These are phyloP conservation scores for Phaethon lepturus DNA, from an alignment of 2,113 vertebrate genomes.

Conservation along the genomic window DNA sequence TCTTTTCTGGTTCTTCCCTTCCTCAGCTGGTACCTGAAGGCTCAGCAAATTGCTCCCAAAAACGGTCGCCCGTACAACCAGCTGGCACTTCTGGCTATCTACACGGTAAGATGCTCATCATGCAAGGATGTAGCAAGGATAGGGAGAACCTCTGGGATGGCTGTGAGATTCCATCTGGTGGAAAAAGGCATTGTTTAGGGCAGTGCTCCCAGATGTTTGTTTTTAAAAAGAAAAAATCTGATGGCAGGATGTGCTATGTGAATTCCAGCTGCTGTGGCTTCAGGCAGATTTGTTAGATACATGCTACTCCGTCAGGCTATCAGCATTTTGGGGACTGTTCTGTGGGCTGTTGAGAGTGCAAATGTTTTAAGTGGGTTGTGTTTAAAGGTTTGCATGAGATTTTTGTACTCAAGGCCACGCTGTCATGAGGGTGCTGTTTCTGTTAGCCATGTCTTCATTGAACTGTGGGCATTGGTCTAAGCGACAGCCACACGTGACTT, in stretches of 20 bases:
- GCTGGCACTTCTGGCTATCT: slow-evolving; percentile 93
- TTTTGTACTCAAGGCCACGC: neutral
- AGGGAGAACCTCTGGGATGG: neutral
- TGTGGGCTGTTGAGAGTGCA: neutral
- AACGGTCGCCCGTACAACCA: slow-evolving; percentile 98
- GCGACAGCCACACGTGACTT: accelerated
- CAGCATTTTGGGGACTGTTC: neutral
- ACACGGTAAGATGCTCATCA: slow-evolving; percentile 85
- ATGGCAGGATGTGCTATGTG: neutral
- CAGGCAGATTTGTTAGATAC: neutral
- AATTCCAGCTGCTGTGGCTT: slow-evolving; percentile 28
- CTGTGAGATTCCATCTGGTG: neutral
- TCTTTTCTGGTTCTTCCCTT: neutral
- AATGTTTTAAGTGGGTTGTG: neutral
- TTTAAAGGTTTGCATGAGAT: neutral
- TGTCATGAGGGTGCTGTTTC: neutral
- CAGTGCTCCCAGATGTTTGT: neutral
- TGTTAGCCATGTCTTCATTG: neutral
- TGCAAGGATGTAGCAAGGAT: neutral
- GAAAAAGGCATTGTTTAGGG: neutral
- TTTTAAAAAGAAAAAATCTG: neutral
- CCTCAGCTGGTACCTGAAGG: slow-evolving; percentile 96
- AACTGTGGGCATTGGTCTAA: neutral
- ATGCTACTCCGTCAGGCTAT: neutral
- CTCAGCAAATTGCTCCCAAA: slow-evolving; percentile 97